Evolutionary conservation across 2,888 invertebrate species (phyloP).

Genomic region (Xanthorhoe designata): DNA sequence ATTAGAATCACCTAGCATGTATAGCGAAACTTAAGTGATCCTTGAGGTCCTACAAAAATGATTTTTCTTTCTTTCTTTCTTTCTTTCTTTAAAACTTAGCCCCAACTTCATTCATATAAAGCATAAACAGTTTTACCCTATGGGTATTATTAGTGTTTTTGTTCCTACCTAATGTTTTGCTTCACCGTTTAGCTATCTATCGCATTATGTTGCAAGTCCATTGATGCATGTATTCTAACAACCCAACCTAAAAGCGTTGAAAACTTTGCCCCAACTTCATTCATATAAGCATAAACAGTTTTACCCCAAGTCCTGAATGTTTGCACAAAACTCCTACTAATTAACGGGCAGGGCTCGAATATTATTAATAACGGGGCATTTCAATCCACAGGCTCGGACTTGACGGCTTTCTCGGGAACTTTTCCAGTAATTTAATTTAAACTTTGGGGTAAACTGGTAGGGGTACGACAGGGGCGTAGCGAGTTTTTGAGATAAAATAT

Average conservation of each 20-base stretch:
- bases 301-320: slow-evolving; percentile 2
- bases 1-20: too few relatives aligned
- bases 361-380: slow-evolving; percentile 56
- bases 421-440: slow-evolving; percentile 55
- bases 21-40: too few relatives aligned
- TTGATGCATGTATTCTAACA: not conserved
- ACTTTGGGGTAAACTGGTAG: slow-evolving; percentile 49
- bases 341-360: slow-evolving; percentile 56
- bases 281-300: not conserved
- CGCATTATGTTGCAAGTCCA: too few relatives aligned
- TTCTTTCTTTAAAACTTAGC: too few relatives aligned
- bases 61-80: too few relatives aligned
- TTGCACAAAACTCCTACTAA: slow-evolving; percentile 48
- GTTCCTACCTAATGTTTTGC: too few relatives aligned
- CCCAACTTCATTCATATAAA: too few relatives aligned
- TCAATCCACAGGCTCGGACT: slow-evolving; percentile 37
- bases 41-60: too few relatives aligned
- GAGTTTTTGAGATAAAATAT: not conserved
- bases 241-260: not conserved
- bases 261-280: not conserved
- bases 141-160: too few relatives aligned
- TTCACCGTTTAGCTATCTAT: too few relatives aligned
- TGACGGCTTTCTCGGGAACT: slow-evolving; percentile 49
- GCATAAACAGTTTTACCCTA: too few relatives aligned
- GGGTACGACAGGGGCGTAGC: slow-evolving; percentile 31